These are phyloP conservation scores for Archaeoteleia sp. DNA, from an alignment of 2,888 invertebrate genomes.

Conservation along the genomic window DNA sequence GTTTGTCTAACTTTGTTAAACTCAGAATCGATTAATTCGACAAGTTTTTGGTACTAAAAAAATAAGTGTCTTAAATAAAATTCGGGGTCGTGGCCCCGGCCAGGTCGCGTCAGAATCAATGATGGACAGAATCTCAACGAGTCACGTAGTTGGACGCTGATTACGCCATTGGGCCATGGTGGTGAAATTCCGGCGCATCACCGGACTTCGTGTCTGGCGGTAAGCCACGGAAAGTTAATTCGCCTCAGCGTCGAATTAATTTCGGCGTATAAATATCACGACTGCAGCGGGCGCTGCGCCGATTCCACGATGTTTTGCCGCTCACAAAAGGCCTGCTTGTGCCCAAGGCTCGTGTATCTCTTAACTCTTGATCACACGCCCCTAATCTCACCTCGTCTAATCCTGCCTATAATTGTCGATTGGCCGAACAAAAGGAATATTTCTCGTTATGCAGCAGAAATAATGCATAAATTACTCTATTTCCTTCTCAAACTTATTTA, in stretches of 20 bases:
- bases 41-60: no score
- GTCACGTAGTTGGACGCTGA: slow-evolving; percentile 40
- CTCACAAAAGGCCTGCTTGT: slow-evolving; percentile 21
- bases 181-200: slow-evolving; percentile 61
- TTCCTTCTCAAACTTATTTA: no score
- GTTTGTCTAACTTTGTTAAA: no score
- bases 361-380: slow-evolving; percentile 59
- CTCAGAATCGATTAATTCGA: no score
- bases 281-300: slow-evolving; percentile 26
- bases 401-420: slow-evolving; percentile 45
- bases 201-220: slow-evolving; percentile 53
- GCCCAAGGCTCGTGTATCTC: slow-evolving; percentile 59
- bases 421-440: slow-evolving; percentile 15
- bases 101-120: slow-evolving; percentile 21
- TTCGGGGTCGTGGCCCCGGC: no score
- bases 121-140: slow-evolving; percentile 30
- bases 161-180: slow-evolving; percentile 52
- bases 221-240: slow-evolving; percentile 59
- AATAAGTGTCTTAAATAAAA: no score
- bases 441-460: no score
- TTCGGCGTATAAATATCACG: slow-evolving; percentile 65
- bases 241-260: slow-evolving; percentile 65
- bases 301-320: slow-evolving; percentile 36
- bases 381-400: slow-evolving; percentile 44
- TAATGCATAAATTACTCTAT: no score